Base-by-base conservation (phyloP, 2,797 vertebrate species). In the Helicolenus hilgendorfi region DNA sequence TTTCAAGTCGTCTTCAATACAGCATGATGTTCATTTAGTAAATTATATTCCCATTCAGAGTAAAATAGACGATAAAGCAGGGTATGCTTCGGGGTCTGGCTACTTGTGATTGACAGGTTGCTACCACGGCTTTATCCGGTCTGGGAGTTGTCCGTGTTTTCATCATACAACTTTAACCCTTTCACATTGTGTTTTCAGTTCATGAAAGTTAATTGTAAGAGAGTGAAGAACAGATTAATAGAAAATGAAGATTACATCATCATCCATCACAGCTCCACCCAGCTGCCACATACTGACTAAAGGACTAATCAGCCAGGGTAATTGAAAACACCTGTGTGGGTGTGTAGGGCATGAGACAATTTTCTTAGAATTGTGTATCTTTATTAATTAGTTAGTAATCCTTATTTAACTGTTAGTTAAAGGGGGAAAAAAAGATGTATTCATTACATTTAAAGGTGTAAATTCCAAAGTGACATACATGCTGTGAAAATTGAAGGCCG, bases 261-360 rank as follows among this genome's bases (percentile, higher is more conserved):
- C 49, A 33, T 49, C 26, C 26, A 60, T 76, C 63, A 72, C 14
- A 69, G 38, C 63, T 72, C 15, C 65, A 18, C 49, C 77, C 59
- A 55, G 22, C 33, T 26, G 14, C 69, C 55, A 67, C 72, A 76
- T 70, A 41, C 71, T 22, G 68, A 79, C 26, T 26, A 27, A 1
- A 77, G 31, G 59, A 74, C 58, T 58, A 72, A 85, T 49, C 69
- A 77, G 18, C 36, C 45, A 7, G 36, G 29, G 11, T 75, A 49
- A 79, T 49, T 72, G 29, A 69, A 72, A 29, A 7, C 70, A 72
- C 36, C 22, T 36, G 27, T 62, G 71, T 79, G 53, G 68, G 63
- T 53, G 29, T 76, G 33, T 4, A 35, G n/a, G 3, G 33, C n/a
- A 18, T n/a, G 31, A 49, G 33, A 5, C 24, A 69, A 24, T 71